Base-by-base conservation (phyloP, 1,140 invertebrate genomes). In the Papilio xuthus region DNA sequence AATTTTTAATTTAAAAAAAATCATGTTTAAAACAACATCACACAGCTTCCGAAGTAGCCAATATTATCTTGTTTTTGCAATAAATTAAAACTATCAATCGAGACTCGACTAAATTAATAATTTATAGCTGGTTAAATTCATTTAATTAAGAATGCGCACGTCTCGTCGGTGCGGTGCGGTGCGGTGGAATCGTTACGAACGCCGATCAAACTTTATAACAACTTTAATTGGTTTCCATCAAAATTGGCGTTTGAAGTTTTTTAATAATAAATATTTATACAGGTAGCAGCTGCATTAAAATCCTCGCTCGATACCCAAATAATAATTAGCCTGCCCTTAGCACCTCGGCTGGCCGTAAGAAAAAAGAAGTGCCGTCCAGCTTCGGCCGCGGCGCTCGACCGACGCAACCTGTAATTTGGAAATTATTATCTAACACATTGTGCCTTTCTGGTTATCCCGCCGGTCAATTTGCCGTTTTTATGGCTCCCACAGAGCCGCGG, bases 391-490 rank as follows among this genome's bases (percentile, higher is more conserved):
- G 50, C 50, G 50, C 18, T 20, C 50, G 91, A 92, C 89, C 84
- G 87, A 89, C 90, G 89, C 86, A 93, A 92, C 92, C 90, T 93
- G 90, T 94, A 94, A 94, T 94, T 94, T 93, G 91, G 91, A 94
- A 94, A 94, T 94, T 93, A 93, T 93, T 93, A 94, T 94, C 92
- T 94, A 94, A 94, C 92, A 94, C 92, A 94, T 94, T 94, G 90
- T 93, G 91, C 90, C 92, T 94, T 93, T 93, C 90, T 93, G 92
- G 88, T 93, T 92, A 93, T 93, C 92, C 92, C 92, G 92, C 91
- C 92, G 92, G 91, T 93, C 92, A 93, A 92, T 93, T 93, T 92
- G 92, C 92, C 88, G 91, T 93, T 93, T 93, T 93, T 93, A 93
- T 93, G 88, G 91, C 92, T 90, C 87, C 90, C 90, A 92, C 89